phyloP scores from a whole-genome alignment of 92 coral and sea anemone species.

The Porites evermanni region DNA sequence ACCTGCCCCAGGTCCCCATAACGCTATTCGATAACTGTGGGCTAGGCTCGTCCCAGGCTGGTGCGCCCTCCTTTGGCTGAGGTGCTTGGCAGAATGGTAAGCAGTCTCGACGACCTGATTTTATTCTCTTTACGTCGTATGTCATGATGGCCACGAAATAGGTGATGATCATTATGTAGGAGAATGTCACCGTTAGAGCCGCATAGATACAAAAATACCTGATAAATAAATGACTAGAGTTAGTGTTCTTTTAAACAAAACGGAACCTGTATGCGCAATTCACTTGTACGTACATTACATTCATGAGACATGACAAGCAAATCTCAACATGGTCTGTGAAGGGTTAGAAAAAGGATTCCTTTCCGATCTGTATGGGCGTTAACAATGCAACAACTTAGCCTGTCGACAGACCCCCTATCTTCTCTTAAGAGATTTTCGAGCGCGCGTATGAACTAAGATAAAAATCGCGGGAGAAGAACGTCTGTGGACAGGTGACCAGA shows the following conservation, averaged over 20 bases:
- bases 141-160: constrained; percentile 87
- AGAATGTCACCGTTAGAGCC: constrained; percentile 69
- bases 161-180: constrained; percentile 80
- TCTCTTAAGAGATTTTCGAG: too few species aligned
- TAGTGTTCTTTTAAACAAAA: background rate
- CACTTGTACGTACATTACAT: background rate
- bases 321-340: too few species aligned
- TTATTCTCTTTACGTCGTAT: constrained; percentile 78
- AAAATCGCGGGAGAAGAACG: too few species aligned
- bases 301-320: too few species aligned
- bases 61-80: constrained; percentile 53
- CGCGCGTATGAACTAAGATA: too few species aligned
- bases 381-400: too few species aligned
- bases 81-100: constrained; percentile 73
- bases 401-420: too few species aligned
- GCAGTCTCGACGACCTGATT: constrained; percentile 82
- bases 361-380: too few species aligned
- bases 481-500: too few species aligned
- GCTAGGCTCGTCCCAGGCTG: constrained; percentile 76
- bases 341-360: too few species aligned
- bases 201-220: constrained; percentile 91
- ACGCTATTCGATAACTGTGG: constrained; percentile 62
- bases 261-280: background rate
- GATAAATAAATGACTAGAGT: background rate
- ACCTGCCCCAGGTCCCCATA: constrained; percentile 69